Evolutionary conservation across 2,113 vertebrate species (phyloP).

Genomic region (Otis tarda): DNA sequence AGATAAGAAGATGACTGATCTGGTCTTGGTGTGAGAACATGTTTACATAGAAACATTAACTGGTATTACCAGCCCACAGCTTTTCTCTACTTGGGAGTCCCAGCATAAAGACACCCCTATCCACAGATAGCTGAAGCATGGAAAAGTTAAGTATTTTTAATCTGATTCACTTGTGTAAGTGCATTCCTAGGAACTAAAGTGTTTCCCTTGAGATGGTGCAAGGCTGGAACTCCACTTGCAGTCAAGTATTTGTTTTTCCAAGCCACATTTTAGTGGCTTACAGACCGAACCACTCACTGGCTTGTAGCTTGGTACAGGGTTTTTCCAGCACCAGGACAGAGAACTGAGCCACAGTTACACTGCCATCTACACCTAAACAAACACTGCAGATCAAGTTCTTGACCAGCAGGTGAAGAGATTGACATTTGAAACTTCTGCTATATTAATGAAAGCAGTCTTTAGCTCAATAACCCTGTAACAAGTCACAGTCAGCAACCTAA

Average conservation of each 20-base stretch:
- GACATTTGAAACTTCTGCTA: not conserved
- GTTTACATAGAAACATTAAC: not conserved
- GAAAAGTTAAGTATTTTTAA: slow-evolving; percentile 1
- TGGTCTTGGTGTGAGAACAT: not conserved
- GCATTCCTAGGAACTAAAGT: slow-evolving; percentile 14
- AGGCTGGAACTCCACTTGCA: slow-evolving; percentile 19
- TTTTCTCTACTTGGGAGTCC: not conserved
- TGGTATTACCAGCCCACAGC: not conserved
- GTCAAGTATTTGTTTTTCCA: not conserved
- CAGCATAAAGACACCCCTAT: not conserved
- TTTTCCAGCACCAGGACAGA: not conserved
- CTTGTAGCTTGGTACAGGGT: not conserved
- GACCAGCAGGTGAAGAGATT: not conserved
- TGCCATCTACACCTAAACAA: slow-evolving; percentile 1
- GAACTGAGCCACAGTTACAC: not conserved
- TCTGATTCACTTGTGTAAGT: not conserved
- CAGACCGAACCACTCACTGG: not conserved
- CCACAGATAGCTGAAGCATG: not conserved
- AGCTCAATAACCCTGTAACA: slow-evolving; percentile 17
- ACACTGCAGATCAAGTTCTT: not conserved
- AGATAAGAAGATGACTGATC: not conserved
- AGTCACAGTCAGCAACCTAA: slow-evolving; percentile 24
- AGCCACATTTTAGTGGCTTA: not conserved
- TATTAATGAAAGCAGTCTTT: not conserved
- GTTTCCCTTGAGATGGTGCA: not conserved